These are phyloP conservation scores for Anser cygnoides DNA, from an alignment of 2,113 vertebrate genomes.

Conservation along the genomic window DNA sequence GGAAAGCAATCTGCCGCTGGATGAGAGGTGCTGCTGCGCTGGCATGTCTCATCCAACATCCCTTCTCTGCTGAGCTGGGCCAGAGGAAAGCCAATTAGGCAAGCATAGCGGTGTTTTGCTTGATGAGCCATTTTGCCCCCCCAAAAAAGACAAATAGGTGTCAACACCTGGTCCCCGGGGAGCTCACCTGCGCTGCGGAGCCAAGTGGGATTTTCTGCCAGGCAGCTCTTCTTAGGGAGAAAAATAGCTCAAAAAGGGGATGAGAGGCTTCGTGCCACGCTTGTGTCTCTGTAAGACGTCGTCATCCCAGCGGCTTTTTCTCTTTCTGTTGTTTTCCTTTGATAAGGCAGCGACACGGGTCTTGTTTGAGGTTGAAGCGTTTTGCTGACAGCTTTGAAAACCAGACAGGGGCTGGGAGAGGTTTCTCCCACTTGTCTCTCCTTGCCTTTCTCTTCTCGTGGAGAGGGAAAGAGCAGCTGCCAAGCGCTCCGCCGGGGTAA, in stretches of 20 bases:
- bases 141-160: not conserved
- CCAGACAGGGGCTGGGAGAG: not conserved
- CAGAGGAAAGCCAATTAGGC: not conserved
- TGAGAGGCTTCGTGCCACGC: not conserved
- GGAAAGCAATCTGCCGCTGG: not conserved
- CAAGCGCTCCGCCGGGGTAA: rapidly evolving
- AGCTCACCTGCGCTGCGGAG: not conserved
- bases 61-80: not conserved
- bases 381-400: not conserved
- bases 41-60: not conserved
- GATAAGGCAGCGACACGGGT: rapidly evolving
- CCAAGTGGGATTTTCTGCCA: not conserved
- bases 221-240: not conserved
- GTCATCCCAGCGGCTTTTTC: rapidly evolving
- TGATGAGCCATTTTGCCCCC: not conserved
- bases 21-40: not conserved
- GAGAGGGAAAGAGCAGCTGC: rapidly evolving
- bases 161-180: rapidly evolving
- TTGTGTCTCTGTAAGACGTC: rapidly evolving
- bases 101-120: not conserved
- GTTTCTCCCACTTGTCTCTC: not conserved
- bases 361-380: not conserved
- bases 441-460: not conserved
- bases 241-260: rapidly evolving
- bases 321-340: not conserved